Conservation (phyloP, 2,113 vertebrate species). For the Notothenia rossii region DNA sequence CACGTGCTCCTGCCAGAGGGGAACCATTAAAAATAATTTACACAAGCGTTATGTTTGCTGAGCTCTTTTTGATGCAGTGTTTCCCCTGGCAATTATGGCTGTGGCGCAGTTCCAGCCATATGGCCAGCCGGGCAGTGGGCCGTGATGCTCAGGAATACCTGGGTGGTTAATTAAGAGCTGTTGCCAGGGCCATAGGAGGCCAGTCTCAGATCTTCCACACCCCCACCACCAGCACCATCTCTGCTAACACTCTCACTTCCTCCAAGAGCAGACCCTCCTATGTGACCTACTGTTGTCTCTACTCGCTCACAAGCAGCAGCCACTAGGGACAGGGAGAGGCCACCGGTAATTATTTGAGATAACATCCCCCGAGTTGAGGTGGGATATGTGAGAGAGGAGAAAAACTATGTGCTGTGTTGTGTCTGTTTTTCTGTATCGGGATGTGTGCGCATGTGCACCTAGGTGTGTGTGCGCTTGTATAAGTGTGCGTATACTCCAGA, state of each 20-base stretch:
- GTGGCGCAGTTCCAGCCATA: slow-evolving; percentile 93
- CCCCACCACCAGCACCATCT: slow-evolving; percentile 51
- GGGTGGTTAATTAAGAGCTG: slow-evolving; percentile 99
- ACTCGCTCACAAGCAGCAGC: slow-evolving; percentile 86
- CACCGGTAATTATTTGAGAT: slow-evolving; percentile 98
- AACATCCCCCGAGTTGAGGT: slow-evolving; percentile 89
- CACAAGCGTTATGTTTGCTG: slow-evolving; percentile 90
- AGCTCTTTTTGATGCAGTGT: slow-evolving; percentile 91
- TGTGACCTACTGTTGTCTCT: slow-evolving; percentile 79
- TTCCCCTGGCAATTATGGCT: slow-evolving; percentile 93
- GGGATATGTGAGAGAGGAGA: slow-evolving; percentile 83
- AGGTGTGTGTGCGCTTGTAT: slow-evolving; percentile 1
- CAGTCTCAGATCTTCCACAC: slow-evolving; percentile 92
- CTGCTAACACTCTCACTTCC: slow-evolving; percentile 66
- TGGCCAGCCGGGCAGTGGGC: slow-evolving; percentile 90
- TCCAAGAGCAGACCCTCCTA: slow-evolving; percentile 68
- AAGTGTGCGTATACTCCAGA: slow-evolving; percentile 72
- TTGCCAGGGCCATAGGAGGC: slow-evolving; percentile 95
- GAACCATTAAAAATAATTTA: slow-evolving; percentile 99
- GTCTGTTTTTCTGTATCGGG: slow-evolving; percentile 39
- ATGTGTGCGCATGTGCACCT: slow-evolving; percentile 46
- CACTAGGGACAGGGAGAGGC: slow-evolving; percentile 94
- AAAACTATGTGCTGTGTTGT: slow-evolving; percentile 66
- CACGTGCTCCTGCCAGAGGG: slow-evolving; percentile 88
- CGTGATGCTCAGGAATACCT: slow-evolving; percentile 94